Evolutionary conservation across 2,113 vertebrate species (phyloP).

Genomic region (Ophiodon elongatus): DNA sequence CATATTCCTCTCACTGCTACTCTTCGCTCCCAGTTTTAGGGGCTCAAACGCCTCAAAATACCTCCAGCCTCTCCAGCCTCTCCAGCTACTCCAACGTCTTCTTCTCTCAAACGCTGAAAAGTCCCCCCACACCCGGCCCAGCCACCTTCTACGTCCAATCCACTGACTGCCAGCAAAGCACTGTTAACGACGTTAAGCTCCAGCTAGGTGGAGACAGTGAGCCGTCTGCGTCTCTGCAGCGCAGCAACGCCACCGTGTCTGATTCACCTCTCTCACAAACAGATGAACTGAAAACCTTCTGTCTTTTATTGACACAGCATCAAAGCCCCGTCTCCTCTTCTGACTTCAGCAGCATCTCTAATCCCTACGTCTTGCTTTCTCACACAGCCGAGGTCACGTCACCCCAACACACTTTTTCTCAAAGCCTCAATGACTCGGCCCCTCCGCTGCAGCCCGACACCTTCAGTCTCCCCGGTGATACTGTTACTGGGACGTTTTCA

Average conservation of each 20-base stretch:
- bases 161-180: neutral
- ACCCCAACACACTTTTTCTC: neutral
- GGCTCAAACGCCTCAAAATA: neutral
- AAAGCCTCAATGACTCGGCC: neutral
- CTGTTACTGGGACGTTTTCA: neutral
- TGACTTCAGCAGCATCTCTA: neutral
- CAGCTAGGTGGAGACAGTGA: slow-evolving; percentile 33
- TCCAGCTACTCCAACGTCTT: slow-evolving; percentile 24
- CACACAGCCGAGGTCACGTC: neutral
- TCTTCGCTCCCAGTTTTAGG: neutral
- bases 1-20: neutral
- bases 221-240: too few relatives aligned
- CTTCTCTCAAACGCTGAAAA: neutral
- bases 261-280: neutral
- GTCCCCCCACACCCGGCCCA: neutral
- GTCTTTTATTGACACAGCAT: neutral
- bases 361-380: neutral
- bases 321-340: neutral
- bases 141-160: neutral
- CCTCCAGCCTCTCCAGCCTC: neutral
- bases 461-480: neutral
- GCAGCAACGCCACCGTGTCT: neutral
- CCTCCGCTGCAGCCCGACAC: neutral
- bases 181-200: neutral
- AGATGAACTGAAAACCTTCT: neutral